Base-by-base conservation (phyloP, 2,888 invertebrate species). In the Caenorhabditis sinica region DNA sequence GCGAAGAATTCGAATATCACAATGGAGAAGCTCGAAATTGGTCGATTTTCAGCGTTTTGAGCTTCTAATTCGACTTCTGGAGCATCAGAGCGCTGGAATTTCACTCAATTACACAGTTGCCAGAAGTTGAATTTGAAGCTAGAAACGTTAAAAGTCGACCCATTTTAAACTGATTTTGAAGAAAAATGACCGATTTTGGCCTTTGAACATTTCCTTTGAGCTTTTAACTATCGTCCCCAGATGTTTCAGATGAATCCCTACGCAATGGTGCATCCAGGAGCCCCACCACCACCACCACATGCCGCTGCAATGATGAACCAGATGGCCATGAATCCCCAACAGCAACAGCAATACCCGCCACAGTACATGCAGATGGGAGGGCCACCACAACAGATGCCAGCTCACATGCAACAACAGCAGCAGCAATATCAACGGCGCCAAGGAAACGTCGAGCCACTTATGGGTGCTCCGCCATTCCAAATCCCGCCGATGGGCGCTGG, bases 391-490 rank as follows among this genome's bases (percentile, higher is more conserved):
- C 68, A 69, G 40, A 43, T 65, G 43, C 6, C 13, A n/a, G 40
- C 61, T 68, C 68, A 68, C 20, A 51, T 53, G 49, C 60, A 51
- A 11, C 82, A 82, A 66, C 58, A 61, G 23, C 66, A 51, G 13
- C 82, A 51, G 53, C 58, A 45, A 36, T 43, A 25, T 5, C 49
- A 49, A 36, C 56, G 75, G 43, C 65, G 75, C 13, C 75, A 49
- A 11, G 40, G 53, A 56, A 17, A 23, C 17, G 77, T 77, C 15
- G 82, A 74, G 45, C 82, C 82, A 30, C 69, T 82, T 0, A 82
- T 82, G 82, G 61, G 69, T 13, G 40, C 40, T 0, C 25, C 63
- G 3, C 69, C 71, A 15, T 69, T n/a, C n/a, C 82, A 77, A 43
- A 45, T 65, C 43, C 43, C 20, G 11, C 56, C 5, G 36, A 40